phyloP scores from a whole-genome alignment of 2,797 vertebrate genomes.

The Peromyscus eremicus region DNA sequence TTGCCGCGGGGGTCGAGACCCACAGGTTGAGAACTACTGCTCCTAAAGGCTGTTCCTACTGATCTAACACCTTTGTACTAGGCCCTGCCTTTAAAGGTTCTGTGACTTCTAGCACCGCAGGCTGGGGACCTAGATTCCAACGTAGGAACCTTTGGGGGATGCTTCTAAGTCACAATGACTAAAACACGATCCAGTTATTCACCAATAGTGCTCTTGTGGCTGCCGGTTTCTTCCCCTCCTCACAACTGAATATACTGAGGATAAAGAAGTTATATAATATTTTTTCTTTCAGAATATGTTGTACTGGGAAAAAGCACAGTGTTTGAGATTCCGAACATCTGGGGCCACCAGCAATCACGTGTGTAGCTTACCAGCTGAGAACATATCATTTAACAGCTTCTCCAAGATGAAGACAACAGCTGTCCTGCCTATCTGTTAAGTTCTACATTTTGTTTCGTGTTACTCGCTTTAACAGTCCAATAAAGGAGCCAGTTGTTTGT shows the following conservation, averaged over 20 bases:
- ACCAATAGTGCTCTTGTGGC: not conserved
- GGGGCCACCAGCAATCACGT: not conserved
- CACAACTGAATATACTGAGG: not conserved
- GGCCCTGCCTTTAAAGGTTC: not conserved
- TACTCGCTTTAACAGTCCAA: not conserved
- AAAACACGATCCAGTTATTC: not conserved
- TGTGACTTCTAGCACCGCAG: not conserved
- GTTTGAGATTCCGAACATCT: not conserved
- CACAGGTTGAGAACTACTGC: not conserved
- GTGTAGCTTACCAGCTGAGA: not conserved
- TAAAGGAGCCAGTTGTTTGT: not conserved
- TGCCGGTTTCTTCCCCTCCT: not conserved
- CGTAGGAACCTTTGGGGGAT: not conserved
- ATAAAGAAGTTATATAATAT: conserved; percentile 30
- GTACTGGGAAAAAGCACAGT: not conserved
- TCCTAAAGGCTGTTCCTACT: not conserved
- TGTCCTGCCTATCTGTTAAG: not conserved
- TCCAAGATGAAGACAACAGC: conserved; percentile 6
- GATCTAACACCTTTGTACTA: not conserved
- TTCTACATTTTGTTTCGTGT: not conserved
- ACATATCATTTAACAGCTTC: not conserved
- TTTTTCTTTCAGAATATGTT: conserved; percentile 38
- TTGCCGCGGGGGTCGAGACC: not conserved
- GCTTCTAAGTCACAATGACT: not conserved
- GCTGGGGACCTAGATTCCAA: not conserved